phyloP scores from a whole-genome alignment of 2,888 invertebrate species.

The Stenodera caucasica region DNA sequence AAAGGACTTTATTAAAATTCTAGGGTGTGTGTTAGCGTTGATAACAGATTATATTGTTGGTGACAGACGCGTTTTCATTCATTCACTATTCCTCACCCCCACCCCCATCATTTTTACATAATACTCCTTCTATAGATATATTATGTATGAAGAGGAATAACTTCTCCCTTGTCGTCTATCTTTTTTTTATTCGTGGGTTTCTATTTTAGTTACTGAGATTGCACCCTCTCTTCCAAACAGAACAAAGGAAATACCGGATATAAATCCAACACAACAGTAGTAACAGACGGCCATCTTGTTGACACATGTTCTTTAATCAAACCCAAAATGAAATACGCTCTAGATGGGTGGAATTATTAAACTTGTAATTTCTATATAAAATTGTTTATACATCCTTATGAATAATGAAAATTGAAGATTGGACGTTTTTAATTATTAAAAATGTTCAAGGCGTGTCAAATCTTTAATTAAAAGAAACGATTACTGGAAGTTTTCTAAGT shows the following conservation, averaged over 20 bases:
- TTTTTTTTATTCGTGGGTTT: neutral
- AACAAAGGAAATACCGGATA: constrained; percentile 34
- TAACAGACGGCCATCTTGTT: constrained; percentile 38
- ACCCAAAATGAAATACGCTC: constrained; percentile 30
- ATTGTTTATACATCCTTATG: neutral
- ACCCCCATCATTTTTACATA: neutral
- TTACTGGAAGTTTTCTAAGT: neutral
- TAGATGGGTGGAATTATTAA: constrained; percentile 25
- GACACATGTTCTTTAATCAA: constrained; percentile 32
- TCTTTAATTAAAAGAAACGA: constrained; percentile 7
- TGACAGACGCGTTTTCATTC: constrained; percentile 48
- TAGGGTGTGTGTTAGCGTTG: constrained; percentile 45
- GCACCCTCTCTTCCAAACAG: constrained; percentile 32
- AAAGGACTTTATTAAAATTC: constrained; percentile 45
- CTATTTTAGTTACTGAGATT: constrained; percentile 28
- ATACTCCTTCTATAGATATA: constrained; percentile 23
- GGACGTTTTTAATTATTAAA: constrained; percentile 2
- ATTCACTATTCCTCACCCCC: constrained; percentile 32
- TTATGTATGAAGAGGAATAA: constrained; percentile 24
- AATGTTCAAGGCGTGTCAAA: constrained; percentile 4
- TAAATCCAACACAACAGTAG: constrained; percentile 6
- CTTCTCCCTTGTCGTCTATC: neutral
- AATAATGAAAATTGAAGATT: neutral
- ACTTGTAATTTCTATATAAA: constrained; percentile 22
- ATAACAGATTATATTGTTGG: constrained; percentile 50